phyloP scores from a whole-genome alignment of 1,140 invertebrate genomes.

The Pollicipes pollicipes region DNA sequence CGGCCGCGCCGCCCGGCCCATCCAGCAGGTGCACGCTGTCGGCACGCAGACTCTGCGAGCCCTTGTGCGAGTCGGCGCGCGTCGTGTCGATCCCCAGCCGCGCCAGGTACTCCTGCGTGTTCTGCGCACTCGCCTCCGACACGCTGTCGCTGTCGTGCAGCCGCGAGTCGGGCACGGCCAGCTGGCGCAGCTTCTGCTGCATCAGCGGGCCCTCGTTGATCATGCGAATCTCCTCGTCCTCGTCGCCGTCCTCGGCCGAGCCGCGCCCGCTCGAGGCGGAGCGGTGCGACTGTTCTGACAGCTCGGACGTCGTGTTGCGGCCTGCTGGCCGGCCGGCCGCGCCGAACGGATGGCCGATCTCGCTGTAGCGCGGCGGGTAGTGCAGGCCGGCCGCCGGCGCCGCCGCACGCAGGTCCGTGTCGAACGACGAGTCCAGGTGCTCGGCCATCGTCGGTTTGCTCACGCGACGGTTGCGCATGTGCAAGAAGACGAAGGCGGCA shows the following conservation, averaged over 20 bases:
- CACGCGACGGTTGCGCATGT: slow-evolving; percentile 60
- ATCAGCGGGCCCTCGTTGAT: slow-evolving; percentile 67
- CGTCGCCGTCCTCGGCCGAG: slow-evolving; percentile 75
- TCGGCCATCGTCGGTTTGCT: slow-evolving; percentile 38
- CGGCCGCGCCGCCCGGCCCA: slow-evolving; percentile 56
- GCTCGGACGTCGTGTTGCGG: slow-evolving; percentile 61
- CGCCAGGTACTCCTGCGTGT: slow-evolving; percentile 90
- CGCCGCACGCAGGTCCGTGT: slow-evolving; percentile 52
- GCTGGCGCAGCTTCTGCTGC: slow-evolving; percentile 27
- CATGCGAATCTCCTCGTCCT: slow-evolving; percentile 90
- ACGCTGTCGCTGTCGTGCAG: slow-evolving; percentile 60
- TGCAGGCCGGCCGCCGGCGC: slow-evolving; percentile 26
- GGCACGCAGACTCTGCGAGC: slow-evolving; percentile 21
- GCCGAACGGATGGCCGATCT: slow-evolving; percentile 65
- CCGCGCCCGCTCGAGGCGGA: slow-evolving; percentile 86
- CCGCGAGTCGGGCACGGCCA: slow-evolving; percentile 42
- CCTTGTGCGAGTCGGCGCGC: slow-evolving; percentile 13
- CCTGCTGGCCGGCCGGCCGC: slow-evolving; percentile 32
- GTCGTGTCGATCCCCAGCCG: slow-evolving; percentile 60
- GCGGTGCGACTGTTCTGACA: slow-evolving; percentile 60
- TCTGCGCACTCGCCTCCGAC: slow-evolving; percentile 79
- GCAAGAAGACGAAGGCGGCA: slow-evolving; percentile 56
- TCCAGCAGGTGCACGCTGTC: slow-evolving; percentile 75
- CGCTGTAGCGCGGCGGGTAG: slow-evolving; percentile 73
- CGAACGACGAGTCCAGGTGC: slow-evolving; percentile 51